phyloP scores from a whole-genome alignment of 2,888 invertebrate species.

The Hedya salicella region DNA sequence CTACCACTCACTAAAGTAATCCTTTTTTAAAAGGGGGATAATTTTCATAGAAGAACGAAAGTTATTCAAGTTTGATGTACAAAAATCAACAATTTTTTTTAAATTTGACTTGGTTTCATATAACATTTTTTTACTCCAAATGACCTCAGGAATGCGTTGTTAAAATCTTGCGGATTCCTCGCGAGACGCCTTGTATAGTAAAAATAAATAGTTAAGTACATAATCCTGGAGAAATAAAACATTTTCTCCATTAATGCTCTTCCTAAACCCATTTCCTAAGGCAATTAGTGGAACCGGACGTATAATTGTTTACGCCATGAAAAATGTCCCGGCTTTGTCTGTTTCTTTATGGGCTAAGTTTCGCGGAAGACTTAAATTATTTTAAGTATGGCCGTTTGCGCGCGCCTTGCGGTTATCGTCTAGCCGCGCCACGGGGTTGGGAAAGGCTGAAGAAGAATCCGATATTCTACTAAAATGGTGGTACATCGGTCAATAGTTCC shows the following conservation, averaged over 20 bases:
- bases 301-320: constrained; percentile 80
- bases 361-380: constrained; percentile 75
- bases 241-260: constrained; percentile 13
- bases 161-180: too few relatives aligned
- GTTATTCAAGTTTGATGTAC: too few relatives aligned
- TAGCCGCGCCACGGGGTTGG: constrained; percentile 26
- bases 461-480: not conserved
- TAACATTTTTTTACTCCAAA: too few relatives aligned
- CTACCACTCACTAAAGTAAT: too few relatives aligned
- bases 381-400: constrained; percentile 74
- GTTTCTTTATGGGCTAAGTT: constrained; percentile 77
- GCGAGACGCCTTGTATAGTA: not conserved
- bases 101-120: too few relatives aligned
- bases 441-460: constrained; percentile 6
- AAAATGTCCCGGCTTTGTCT: constrained; percentile 79
- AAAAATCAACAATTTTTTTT: too few relatives aligned
- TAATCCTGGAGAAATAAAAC: constrained; percentile 5
- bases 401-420: constrained; percentile 79
- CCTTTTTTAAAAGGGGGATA: too few relatives aligned
- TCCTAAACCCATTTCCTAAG: constrained; percentile 48
- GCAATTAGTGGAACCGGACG: constrained; percentile 68
- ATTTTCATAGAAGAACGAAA: too few relatives aligned
- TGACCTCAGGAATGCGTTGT: too few relatives aligned
- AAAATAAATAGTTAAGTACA: constrained; percentile 1
- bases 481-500: too few relatives aligned